Percentiles rank a stretch among this genome's conserved stretches.
phyloP scores from a whole-genome alignment of 2,113 vertebrate genomes.

The Prionailurus bengalensis region DNA sequence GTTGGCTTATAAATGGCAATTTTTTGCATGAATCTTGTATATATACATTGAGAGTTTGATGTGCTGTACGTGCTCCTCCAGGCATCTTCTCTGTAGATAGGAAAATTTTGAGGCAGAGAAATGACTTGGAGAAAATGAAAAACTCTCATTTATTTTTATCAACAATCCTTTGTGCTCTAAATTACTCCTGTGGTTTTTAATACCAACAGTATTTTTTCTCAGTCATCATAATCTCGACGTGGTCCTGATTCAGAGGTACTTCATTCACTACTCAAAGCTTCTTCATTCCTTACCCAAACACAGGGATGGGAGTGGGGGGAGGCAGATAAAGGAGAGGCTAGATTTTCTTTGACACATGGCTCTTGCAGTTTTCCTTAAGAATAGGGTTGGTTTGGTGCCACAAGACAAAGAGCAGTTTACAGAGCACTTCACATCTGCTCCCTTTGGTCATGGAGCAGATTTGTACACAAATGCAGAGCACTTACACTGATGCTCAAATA shows the following conservation, averaged over 20 bases:
- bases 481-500: neutral
- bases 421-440: neutral
- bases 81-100: neutral
- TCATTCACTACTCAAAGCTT: neutral
- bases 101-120: conserved; percentile 2
- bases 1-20: neutral
- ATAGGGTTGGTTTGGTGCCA: neutral
- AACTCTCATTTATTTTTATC: neutral
- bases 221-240: neutral
- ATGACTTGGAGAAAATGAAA: neutral
- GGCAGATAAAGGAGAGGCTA: neutral
- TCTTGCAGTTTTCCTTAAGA: neutral
- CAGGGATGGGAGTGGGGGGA: neutral
- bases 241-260: neutral
- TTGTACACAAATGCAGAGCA: neutral
- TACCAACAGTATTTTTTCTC: neutral
- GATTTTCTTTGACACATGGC: neutral
- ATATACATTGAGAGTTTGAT: neutral
- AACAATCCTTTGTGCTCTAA: neutral
- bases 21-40: neutral
- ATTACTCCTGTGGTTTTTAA: neutral
- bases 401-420: neutral
- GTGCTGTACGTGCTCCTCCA: neutral
- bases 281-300: neutral
- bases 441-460: neutral